Evolutionary conservation across 2,797 vertebrate species (phyloP), one percentile per base, ranked within the genome.

Genomic region (Lithobates sylvaticus): DNA sequence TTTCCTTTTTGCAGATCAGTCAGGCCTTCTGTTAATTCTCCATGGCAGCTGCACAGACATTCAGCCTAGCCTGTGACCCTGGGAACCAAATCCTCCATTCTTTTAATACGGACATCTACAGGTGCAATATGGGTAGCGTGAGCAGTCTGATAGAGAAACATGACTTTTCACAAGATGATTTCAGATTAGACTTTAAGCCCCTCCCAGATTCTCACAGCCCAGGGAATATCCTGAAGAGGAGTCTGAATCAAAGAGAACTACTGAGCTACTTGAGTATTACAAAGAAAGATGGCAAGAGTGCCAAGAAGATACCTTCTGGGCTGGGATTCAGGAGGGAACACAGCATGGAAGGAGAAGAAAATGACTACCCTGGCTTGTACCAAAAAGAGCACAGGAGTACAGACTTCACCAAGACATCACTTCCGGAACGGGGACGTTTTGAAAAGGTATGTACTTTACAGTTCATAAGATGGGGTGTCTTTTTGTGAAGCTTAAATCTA

Each of bases 131-230:
- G 98, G 98, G 98, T 90, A 99, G 98, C 0, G 98, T 99, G 87
- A 96, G 98, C 90, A 99, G 98, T 91, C 95, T 99, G 90, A 96
- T 99, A 90, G 98, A 99, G 92, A 96, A 96, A 88, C 96, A 97
- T 5, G 97, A 98, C 26, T 91, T 95, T 67, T 95, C 96, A 27
- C 95, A 96, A 0, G 92, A 95, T 88, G 93, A 93, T n/a, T 91
- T 95, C 36, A 96, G 94, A 91, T 90, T 91, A 5, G 95, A 90
- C 18, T 93, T 92, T 0, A 95, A 97, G 0, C 94, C 96, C 74
- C 95, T 97, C 0, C 95, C 96, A 89, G 95, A 96, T 70, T 94
- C 97, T 78, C 96, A 96, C 80, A 96, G 97, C 89, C 94, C 91
- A 0, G 97, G 98, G 6, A 96, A 97, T 68, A 91, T 97, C 85